Evolutionary conservation across 2,888 invertebrate species (phyloP).

Genomic region (Hetaerina titia): DNA sequence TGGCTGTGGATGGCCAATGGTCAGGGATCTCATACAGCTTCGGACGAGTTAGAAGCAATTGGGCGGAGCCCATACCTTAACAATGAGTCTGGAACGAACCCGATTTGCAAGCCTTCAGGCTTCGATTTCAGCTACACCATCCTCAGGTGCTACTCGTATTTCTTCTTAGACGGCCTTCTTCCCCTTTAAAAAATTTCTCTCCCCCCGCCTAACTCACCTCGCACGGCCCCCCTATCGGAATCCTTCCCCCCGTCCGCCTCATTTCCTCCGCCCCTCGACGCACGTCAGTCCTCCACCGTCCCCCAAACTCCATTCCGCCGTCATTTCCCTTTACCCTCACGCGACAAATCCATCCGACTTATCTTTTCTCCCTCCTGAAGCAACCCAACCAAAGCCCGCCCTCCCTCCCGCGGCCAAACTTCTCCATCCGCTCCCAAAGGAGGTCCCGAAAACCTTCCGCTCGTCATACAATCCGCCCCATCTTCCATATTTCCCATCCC

Average conservation of each 20-base stretch:
- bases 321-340: not conserved
- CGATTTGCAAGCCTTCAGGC: too few species aligned
- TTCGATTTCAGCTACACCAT: not conserved
- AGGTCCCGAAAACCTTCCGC: not conserved
- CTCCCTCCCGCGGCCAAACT: not conserved
- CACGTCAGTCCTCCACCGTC: slow-evolving; percentile 43
- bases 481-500: not conserved
- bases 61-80: too few species aligned
- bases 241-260: not conserved
- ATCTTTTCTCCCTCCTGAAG: not conserved
- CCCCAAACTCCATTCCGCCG: not conserved
- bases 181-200: not conserved
- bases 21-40: too few species aligned
- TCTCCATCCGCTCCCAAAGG: not conserved
- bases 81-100: too few species aligned
- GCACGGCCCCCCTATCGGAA: not conserved
- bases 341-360: slow-evolving; percentile 3
- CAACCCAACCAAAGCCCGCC: not conserved
- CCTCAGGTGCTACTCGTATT: not conserved
- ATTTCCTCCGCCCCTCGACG: slow-evolving; percentile 8
- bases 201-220: not conserved
- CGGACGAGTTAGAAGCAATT: too few species aligned
- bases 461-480: not conserved
- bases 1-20: too few species aligned
- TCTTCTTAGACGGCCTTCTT: not conserved